phyloP scores from a whole-genome alignment of 1,140 invertebrate genomes.

The Lepidurus arcticus region DNA sequence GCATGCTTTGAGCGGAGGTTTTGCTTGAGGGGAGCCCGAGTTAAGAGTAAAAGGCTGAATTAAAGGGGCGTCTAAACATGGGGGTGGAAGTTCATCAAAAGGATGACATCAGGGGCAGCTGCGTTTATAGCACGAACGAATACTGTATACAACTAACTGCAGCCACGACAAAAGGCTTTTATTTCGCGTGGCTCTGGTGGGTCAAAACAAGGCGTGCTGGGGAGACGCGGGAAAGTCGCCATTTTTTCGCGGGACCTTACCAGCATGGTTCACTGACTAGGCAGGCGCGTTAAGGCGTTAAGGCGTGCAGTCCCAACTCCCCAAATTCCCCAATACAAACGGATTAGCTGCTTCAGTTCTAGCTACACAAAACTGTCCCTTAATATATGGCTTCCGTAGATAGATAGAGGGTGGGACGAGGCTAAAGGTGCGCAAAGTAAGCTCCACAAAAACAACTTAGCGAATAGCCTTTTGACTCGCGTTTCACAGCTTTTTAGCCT shows the following conservation, averaged over 20 bases:
- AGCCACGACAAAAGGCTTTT: no score
- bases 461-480: neutral
- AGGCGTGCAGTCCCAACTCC: neutral
- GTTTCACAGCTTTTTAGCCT: neutral
- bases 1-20: neutral
- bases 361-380: neutral
- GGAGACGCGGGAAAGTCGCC: neutral
- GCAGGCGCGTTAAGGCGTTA: neutral
- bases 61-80: conserved; percentile 18
- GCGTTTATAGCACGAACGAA: neutral
- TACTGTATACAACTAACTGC: no score
- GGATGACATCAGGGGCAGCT: conserved; percentile 20
- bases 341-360: neutral
- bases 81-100: conserved; percentile 21
- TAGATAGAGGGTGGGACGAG: neutral
- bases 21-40: neutral
- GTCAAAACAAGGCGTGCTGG: neutral
- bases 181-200: neutral
- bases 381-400: neutral
- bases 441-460: neutral
- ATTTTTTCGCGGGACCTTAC: neutral
- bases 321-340: neutral
- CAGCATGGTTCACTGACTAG: neutral
- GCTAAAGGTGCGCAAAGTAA: neutral
- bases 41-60: conserved; percentile 3